These are phyloP conservation scores for Salminus brasiliensis DNA, from an alignment of 2,113 vertebrate species.

Conservation along the genomic window DNA sequence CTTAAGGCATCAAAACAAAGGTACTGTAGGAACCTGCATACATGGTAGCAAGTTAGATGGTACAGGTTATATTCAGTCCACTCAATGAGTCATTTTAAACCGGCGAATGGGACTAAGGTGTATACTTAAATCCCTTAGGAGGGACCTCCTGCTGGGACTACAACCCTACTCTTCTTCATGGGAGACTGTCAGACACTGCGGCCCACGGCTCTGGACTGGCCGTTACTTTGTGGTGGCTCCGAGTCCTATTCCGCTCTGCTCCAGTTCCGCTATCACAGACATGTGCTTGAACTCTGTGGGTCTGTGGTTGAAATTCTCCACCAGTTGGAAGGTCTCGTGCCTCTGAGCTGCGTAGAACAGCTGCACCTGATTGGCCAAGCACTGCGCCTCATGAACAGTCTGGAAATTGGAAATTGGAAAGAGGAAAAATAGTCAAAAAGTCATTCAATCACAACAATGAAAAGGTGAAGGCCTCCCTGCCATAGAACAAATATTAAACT, in stretches of 20 bases:
- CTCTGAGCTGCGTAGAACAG: conserved; percentile 88
- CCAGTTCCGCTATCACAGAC: conserved; percentile 88
- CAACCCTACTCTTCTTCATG: neutral
- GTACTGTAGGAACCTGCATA: conserved; percentile 18
- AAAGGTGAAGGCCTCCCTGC: too few relatives aligned
- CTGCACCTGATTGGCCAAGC: conserved; percentile 93
- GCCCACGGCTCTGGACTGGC: neutral
- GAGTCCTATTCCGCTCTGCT: conserved; percentile 83
- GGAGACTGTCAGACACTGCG: neutral
- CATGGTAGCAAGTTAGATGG: neutral
- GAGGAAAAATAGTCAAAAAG: neutral
- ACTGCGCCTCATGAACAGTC: conserved; percentile 90
- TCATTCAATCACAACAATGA: neutral
- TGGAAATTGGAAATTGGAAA: conserved; percentile 62
- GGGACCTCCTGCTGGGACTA: neutral
- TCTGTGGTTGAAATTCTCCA: conserved; percentile 91
- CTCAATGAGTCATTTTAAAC: neutral
- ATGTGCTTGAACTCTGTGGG: conserved; percentile 91
- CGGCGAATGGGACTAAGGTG: neutral
- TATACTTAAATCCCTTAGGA: neutral
- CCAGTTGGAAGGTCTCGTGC: conserved; percentile 79
- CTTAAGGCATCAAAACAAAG: neutral
- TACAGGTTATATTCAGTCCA: neutral
- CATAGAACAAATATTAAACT: conserved; percentile 28
- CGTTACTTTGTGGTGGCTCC: conserved; percentile 24